A percentile compares a stretch with the other conserved stretches of the same genome.
phyloP scores from a whole-genome alignment of 2,888 invertebrate genomes.

The Urechis unicinctus region DNA sequence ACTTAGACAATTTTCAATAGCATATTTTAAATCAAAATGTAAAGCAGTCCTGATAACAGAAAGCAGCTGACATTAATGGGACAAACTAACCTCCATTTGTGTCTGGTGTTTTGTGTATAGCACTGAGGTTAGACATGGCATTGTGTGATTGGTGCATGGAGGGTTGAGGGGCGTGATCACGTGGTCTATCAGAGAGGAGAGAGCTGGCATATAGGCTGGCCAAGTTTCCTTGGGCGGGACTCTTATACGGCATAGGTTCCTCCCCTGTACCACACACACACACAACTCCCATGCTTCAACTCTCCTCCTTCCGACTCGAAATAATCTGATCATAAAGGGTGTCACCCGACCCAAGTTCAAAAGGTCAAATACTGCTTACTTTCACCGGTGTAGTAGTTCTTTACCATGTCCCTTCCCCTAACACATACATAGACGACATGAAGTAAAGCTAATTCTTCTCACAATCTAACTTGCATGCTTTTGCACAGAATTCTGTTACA shows the following conservation, averaged over 20 bases:
- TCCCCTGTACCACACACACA: constrained; percentile 10
- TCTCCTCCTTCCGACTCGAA: no score
- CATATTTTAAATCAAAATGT: no score
- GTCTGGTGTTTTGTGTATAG: constrained; percentile 26
- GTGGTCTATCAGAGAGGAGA: constrained; percentile 10
- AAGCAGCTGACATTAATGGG: no score
- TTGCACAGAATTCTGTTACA: no score
- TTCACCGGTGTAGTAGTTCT: constrained; percentile 19
- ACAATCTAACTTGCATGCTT: no score
- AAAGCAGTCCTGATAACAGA: no score
- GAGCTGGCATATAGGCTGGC: not conserved
- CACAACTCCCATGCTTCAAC: no score
- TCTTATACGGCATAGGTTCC: constrained; percentile 8
- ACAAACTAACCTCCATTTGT: no score
- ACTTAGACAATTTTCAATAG: no score
- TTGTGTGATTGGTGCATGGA: constrained; percentile 11
- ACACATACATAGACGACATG: no score
- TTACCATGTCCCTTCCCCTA: constrained; percentile 18
- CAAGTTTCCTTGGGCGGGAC: not conserved
- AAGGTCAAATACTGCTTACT: constrained; percentile 5
- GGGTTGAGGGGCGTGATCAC: constrained; percentile 7
- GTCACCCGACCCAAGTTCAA: not conserved
- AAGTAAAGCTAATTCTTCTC: no score
- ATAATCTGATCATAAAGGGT: not conserved
- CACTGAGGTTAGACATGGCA: constrained; percentile 37